These are phyloP conservation scores for Chlamydotis undulata DNA, from an alignment of 2,113 vertebrate species.

Conservation along the genomic window DNA sequence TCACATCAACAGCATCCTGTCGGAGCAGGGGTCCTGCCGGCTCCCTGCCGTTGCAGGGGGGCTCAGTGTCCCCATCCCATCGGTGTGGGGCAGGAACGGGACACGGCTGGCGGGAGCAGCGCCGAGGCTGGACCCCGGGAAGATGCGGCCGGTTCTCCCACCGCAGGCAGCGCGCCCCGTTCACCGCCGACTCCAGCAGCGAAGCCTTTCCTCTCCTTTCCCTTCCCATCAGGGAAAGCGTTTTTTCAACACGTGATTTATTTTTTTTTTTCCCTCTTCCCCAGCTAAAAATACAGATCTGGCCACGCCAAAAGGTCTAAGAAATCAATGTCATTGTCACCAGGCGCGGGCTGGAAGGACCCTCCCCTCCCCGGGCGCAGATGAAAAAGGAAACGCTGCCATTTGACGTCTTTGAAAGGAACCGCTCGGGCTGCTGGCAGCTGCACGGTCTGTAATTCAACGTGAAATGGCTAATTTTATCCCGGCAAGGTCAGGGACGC, in stretches of 20 bases:
- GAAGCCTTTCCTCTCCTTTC: not conserved
- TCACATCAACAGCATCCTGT: too few species aligned
- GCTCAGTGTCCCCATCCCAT: not conserved
- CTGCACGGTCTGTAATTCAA: not conserved
- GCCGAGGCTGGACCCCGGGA: rapidly evolving
- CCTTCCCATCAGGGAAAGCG: not conserved
- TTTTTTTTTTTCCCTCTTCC: not conserved
- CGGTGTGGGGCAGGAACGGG: not conserved
- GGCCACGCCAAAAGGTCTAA: conserved; percentile 1
- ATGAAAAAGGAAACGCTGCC: conserved; percentile 11
- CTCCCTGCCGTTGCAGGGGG: not conserved
- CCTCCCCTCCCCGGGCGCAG: not conserved
- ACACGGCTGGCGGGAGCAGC: not conserved
- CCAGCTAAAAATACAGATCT: conserved; percentile 48
- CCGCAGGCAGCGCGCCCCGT: not conserved
- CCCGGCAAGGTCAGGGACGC: conserved; percentile 12
- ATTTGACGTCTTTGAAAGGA: not conserved
- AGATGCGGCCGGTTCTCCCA: rapidly evolving
- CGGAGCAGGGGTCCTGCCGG: not conserved
- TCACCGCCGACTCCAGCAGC: not conserved
- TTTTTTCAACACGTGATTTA: not conserved
- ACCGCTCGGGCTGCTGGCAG: not conserved
- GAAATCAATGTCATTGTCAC: conserved; percentile 62
- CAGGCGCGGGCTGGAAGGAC: conserved; percentile 17
- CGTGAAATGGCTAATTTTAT: conserved; percentile 43